These are phyloP conservation scores for Crenichthys baileyi DNA, from an alignment of 2,797 vertebrate genomes.

Conservation along the genomic window DNA sequence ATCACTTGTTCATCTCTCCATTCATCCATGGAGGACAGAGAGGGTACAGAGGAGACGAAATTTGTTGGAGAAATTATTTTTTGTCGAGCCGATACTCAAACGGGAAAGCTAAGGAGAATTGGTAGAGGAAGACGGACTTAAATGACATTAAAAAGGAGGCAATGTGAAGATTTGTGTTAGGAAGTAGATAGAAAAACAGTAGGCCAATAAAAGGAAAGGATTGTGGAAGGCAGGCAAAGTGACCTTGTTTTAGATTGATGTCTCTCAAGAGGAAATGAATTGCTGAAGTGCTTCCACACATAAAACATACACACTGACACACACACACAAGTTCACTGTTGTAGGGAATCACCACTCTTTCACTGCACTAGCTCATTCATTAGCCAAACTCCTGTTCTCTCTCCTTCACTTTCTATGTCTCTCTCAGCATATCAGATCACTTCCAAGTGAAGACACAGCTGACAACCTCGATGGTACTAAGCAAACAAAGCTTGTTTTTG, in stretches of 20 bases:
- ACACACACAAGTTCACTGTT: constrained; percentile 30
- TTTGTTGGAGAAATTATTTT: constrained; percentile 31
- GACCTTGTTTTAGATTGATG: constrained; percentile 79
- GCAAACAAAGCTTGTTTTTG: constrained; percentile 43
- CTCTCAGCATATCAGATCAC: constrained; percentile 54
- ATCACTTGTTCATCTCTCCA: constrained; percentile 64
- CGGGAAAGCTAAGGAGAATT: constrained; percentile 1
- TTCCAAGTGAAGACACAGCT: constrained; percentile 32
- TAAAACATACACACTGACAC: constrained; percentile 18
- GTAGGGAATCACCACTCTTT: constrained; percentile 70
- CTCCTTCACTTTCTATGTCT: constrained; percentile 35
- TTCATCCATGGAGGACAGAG: constrained; percentile 66
- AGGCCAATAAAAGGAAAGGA: constrained; percentile 39
- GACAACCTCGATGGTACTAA: constrained; percentile 55
- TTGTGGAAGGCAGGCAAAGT: constrained; percentile 43
- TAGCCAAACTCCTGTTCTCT: constrained; percentile 52
- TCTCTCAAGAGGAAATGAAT: constrained; percentile 68
- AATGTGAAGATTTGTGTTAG: constrained; percentile 7
- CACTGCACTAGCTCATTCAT: constrained; percentile 67
- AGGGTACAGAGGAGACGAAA: constrained; percentile 31
- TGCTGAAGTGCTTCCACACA: constrained; percentile 40
- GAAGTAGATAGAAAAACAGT: constrained; percentile 3
- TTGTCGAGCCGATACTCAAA: constrained; percentile 3
- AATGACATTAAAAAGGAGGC: constrained; percentile 14
- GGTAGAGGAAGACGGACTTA: constrained; percentile 9